Evolutionary conservation across 2,888 invertebrate species (phyloP), one percentile per base, ranked within the genome.

Genomic region (Incurvaria masculella): DNA sequence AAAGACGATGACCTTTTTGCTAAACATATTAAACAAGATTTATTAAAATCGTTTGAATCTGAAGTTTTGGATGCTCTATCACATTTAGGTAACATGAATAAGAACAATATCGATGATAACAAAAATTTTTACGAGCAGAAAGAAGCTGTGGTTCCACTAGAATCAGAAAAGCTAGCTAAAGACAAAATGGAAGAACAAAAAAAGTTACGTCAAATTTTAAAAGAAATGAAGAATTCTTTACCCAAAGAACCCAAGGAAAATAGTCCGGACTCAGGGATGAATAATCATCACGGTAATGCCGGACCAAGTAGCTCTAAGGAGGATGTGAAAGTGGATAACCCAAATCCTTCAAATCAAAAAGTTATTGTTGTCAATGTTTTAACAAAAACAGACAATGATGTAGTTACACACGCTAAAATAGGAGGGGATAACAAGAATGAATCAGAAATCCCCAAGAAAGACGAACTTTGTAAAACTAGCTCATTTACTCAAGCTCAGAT

Each of bases 191-290:
- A 81, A 55, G 83, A 84, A 57, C 81, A 81, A 59, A 81, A 82
- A 60, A 80, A 80, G 61, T 67, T 88, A 21, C 84, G 84, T 62
- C 85, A 86, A 66, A 86, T 88, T 82, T 65, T 88, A 52, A 88
- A 87, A 59, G 88, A 88, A 72, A 88, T 88, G 85, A 88, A 88
- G 66, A 83, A 88, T 63, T 88, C 88, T 11, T 67, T 89, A 51
- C 86, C 87, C 1, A 85, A 83, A 59, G 79, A 81, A 55, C 63
- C 79, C 20, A 81, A 80, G 54, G 65, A 69, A 26, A 70, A 61
- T 47, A 50, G 51, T 20, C 54, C 52, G 40, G 51, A 53, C 17
- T 43, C 47, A 45, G 33, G 17, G 16, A 50, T 54, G 47, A 49
- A 26, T 42, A 46, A 42, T 47, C 33, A 17, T n/a, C n/a, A n/a